Conservation (phyloP, 2,888 invertebrate genomes). For the Habrosyne pyritoides region DNA sequence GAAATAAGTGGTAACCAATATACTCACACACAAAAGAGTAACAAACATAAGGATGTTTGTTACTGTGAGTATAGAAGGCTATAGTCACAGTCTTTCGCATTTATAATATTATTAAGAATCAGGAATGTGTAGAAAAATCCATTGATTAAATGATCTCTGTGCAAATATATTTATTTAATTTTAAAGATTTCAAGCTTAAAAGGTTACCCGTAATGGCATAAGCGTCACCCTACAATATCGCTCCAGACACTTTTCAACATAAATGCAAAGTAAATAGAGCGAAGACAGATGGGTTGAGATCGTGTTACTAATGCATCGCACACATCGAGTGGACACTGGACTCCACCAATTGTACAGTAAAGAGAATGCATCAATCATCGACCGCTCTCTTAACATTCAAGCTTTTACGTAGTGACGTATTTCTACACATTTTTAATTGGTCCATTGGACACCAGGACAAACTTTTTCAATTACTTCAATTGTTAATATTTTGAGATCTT, state of each 20-base stretch:
- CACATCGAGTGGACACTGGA: constrained; percentile 16
- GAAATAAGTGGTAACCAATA: too few relatives aligned
- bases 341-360: constrained; percentile 19
- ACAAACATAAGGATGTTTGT: too few relatives aligned
- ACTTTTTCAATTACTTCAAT: too few relatives aligned
- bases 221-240: background rate
- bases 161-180: too few relatives aligned
- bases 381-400: constrained; percentile 19
- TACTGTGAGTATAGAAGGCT: too few relatives aligned
- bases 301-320: constrained; percentile 39
- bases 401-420: background rate
- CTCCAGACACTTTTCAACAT: constrained; percentile 22
- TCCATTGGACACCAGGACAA: too few relatives aligned
- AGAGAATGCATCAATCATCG: constrained; percentile 36
- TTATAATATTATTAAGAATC: too few relatives aligned
- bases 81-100: too few relatives aligned
- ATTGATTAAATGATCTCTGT: too few relatives aligned
- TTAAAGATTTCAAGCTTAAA: background rate
- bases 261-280: constrained; percentile 31
- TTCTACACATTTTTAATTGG: background rate
- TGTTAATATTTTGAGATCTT: too few relatives aligned
- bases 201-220: background rate
- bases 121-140: too few relatives aligned
- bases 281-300: constrained; percentile 30
- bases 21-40: too few relatives aligned